Conservation (phyloP, 1,140 invertebrate genomes). For the Brachionus manjavacas region DNA sequence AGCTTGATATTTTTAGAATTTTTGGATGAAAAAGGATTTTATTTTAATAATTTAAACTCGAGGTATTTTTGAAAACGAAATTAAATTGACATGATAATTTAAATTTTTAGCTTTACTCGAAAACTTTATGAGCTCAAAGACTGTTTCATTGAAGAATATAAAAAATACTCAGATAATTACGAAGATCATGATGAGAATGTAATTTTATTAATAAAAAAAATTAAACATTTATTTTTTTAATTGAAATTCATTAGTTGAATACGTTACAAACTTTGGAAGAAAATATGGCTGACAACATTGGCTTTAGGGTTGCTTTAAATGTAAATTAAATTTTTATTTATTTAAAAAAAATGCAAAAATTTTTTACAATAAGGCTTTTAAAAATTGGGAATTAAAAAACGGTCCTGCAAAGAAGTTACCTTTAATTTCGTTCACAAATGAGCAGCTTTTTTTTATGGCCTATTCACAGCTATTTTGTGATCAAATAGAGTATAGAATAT, state of each 20-base stretch:
- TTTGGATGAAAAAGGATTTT: background rate
- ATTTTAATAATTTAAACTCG: background rate
- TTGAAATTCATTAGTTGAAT: background rate
- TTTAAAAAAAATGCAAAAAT: background rate
- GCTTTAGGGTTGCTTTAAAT: background rate
- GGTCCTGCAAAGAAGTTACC: background rate
- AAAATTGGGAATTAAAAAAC: background rate
- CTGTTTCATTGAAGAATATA: background rate
- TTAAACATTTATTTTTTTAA: background rate
- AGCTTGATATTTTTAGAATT: background rate
- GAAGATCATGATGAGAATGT: background rate
- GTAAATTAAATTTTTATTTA: background rate
- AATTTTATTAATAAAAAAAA: background rate
- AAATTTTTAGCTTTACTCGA: background rate
- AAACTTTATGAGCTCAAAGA: background rate
- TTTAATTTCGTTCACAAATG: background rate
- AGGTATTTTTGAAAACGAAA: background rate
- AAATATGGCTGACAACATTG: conserved; percentile 17
- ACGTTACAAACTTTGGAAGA: background rate
- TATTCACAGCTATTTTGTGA: conserved; percentile 3
- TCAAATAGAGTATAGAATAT: background rate
- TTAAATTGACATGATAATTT: background rate
- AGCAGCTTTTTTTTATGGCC: background rate
- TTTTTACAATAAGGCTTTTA: background rate
- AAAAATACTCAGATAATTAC: background rate